These are phyloP conservation scores for Trematomus bernacchii DNA, from an alignment of 2,797 vertebrate species.

Conservation along the genomic window DNA sequence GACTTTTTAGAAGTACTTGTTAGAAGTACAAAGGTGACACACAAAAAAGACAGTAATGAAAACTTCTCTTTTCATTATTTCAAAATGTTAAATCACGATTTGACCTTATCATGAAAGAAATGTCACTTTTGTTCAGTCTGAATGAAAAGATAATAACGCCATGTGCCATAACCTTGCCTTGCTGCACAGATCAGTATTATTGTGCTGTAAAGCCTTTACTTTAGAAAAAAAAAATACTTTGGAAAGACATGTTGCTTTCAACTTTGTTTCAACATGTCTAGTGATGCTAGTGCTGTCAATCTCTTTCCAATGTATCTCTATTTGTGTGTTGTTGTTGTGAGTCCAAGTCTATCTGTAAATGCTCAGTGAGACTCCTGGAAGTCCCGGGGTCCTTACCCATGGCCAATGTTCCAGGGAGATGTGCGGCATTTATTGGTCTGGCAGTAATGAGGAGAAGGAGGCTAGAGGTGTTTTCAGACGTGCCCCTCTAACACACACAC, in stretches of 20 bases:
- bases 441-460: conserved; percentile 72
- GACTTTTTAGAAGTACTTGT: not conserved
- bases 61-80: not conserved
- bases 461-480: conserved; percentile 54
- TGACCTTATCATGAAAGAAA: not conserved
- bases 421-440: conserved; percentile 67
- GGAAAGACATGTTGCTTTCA: not conserved
- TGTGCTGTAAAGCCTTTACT: not conserved
- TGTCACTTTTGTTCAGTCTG: not conserved
- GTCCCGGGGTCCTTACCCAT: conserved; percentile 33
- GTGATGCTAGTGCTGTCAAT: not conserved
- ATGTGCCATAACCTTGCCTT: not conserved
- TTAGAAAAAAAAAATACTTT: not conserved
- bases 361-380: conserved; percentile 35
- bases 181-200: not conserved
- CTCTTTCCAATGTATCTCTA: not conserved
- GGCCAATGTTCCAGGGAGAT: conserved; percentile 41
- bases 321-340: conserved; percentile 14
- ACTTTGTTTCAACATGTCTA: not conserved
- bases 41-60: not conserved
- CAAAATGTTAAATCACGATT: not conserved
- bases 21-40: not conserved
- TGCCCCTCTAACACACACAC: conserved; percentile 27
- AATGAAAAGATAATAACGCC: not conserved
- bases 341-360: conserved; percentile 35